Evolutionary conservation across 2,888 invertebrate genomes (phyloP).

Genomic region (Ennomos quercinarius): DNA sequence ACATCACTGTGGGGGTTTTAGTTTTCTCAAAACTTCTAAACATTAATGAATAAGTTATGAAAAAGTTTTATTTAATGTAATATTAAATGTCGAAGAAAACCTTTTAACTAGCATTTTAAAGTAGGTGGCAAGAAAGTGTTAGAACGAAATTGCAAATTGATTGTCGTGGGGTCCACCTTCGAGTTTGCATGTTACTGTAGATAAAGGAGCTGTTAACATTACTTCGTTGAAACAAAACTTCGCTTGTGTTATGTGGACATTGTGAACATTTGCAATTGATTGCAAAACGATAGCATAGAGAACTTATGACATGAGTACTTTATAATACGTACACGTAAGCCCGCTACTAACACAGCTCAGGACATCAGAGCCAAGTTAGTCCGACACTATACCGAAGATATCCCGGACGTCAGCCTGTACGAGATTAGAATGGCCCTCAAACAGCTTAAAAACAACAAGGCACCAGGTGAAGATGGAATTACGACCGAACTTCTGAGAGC

Average conservation of each 20-base stretch:
- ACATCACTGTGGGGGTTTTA: constrained; percentile 17
- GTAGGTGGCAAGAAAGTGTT: constrained; percentile 44
- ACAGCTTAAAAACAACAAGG: too few relatives aligned
- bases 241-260: constrained; percentile 46
- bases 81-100: constrained; percentile 30
- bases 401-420: too few relatives aligned
- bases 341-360: too few relatives aligned
- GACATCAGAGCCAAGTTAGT: too few relatives aligned
- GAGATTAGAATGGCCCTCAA: too few relatives aligned
- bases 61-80: constrained; percentile 36
- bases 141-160: constrained; percentile 64
- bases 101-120: constrained; percentile 24
- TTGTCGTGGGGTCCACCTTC: constrained; percentile 63
- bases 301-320: constrained; percentile 6
- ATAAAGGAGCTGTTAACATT: constrained; percentile 72
- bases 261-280: constrained; percentile 42
- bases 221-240: constrained; percentile 56
- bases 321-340: too few relatives aligned
- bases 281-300: constrained; percentile 28
- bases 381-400: too few relatives aligned
- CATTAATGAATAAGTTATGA: constrained; percentile 9
- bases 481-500: too few relatives aligned
- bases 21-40: constrained; percentile 22
- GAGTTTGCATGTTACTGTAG: constrained; percentile 76
- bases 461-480: too few relatives aligned